Base-by-base conservation (phyloP, 2,888 invertebrate genomes). In the Petrolisthes manimaculis region DNA sequence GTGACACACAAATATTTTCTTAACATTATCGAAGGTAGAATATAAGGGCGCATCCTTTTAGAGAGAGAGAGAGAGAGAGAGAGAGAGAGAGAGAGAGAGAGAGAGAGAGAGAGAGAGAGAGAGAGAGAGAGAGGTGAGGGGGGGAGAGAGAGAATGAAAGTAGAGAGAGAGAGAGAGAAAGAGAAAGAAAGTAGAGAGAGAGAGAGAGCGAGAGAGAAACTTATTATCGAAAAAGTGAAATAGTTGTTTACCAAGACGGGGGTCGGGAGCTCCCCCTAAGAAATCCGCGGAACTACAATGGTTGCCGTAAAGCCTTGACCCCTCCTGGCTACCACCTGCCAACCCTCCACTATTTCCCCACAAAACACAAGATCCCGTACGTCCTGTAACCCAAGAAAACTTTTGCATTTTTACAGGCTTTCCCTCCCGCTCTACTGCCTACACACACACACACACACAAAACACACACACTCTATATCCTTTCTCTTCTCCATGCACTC, bases 321-420 rank as follows among this genome's bases (percentile, higher is more conserved):
- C 71, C 71, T 67, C 67, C 54, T n/a, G 61, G 75, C 56, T 67
- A 86, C 80, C 75, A 81, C 86, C 81, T 37, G 51, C 12, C 18
- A 8, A 55, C 24, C 55, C 71, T 69, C 71, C 69, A 67, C 82
- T 82, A 69, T 80, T 80, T 79, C 56, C 56, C 86, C 75, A 86
- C 81, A 86, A 12, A 81, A 81, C 81, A 56, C 37, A 74, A 81
- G 86, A 56, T 53, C 81, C 53, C 75, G 53, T 86, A 81, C 71
- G 61, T 81, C 74, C 86, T 12, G n/a, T n/a, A n/a, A n/a, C 81
- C 37, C 81, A 71, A 61, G 71, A 81, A 86, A 81, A 81, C 86
- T 75, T 86, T 86, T 86, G 81, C 86, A 81, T 81, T 86, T 81
- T 86, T 86, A 81, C 86, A 81, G 74, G 81, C 75, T 37, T 86